Conservation (phyloP, 2,797 vertebrate genomes). For the Epinephelus coioides region DNA sequence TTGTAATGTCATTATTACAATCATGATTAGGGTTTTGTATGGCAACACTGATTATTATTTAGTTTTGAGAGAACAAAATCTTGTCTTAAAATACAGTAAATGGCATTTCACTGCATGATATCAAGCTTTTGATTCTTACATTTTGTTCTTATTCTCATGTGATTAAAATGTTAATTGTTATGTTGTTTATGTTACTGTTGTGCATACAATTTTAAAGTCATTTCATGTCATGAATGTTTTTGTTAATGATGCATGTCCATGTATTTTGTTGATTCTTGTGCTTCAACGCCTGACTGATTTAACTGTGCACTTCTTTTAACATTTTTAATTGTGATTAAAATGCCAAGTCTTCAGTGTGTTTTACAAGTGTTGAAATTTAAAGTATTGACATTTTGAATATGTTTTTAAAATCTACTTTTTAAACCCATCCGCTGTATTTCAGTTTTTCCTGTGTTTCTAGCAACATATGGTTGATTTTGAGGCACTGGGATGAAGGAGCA, state of each 20-base stretch:
- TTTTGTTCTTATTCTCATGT: neutral
- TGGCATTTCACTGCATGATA: neutral
- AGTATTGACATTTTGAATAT: neutral
- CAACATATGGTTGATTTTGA: constrained; percentile 37
- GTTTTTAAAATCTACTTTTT: neutral
- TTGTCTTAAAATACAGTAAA: too few species aligned
- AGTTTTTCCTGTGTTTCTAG: neutral
- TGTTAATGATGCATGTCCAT: too few species aligned
- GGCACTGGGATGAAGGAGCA: constrained; percentile 3
- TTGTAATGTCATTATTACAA: neutral
- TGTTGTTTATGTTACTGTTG: neutral
- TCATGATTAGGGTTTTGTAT: neutral
- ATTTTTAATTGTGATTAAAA: neutral
- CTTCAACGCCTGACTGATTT: neutral
- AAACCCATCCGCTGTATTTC: neutral
- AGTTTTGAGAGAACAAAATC: too few species aligned
- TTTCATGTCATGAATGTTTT: neutral
- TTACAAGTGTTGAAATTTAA: neutral
- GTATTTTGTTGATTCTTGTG: too few species aligned
- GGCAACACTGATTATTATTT: too few species aligned
- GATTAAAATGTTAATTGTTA: neutral
- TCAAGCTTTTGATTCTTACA: neutral
- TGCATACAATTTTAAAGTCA: neutral
- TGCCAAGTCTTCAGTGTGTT: neutral
- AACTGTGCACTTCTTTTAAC: neutral